Evolutionary conservation across 2,888 invertebrate genomes (phyloP).

Genomic region (Chesias legatella): DNA sequence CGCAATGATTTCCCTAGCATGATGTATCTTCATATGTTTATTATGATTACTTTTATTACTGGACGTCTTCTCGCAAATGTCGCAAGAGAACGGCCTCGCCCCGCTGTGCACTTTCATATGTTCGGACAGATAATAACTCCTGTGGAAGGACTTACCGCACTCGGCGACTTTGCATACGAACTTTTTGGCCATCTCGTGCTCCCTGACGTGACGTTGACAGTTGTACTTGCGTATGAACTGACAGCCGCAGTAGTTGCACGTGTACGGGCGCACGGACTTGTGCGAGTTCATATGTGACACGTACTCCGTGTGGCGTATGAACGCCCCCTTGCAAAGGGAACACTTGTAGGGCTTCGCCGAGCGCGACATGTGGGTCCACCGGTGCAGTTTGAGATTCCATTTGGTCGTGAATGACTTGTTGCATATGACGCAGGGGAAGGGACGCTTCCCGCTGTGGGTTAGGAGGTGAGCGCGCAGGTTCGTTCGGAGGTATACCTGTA

Average conservation of each 20-base stretch:
- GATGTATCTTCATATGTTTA: slow-evolving; percentile 93
- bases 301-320: slow-evolving; percentile 89
- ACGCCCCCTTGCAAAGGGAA: slow-evolving; percentile 90
- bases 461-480: slow-evolving; percentile 90
- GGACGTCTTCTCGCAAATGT: slow-evolving; percentile 93
- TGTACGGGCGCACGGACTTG: slow-evolving; percentile 90
- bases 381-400: slow-evolving; percentile 94
- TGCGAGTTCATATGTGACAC: slow-evolving; percentile 92
- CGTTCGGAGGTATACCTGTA: slow-evolving; percentile 86
- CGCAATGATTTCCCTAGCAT: slow-evolving; percentile 92
- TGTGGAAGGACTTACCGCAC: slow-evolving; percentile 92
- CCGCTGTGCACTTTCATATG: slow-evolving; percentile 93
- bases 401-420: slow-evolving; percentile 92
- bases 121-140: slow-evolving; percentile 92
- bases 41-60: slow-evolving; percentile 95
- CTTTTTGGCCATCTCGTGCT: slow-evolving; percentile 90
- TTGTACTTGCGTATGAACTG: slow-evolving; percentile 94
- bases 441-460: slow-evolving; percentile 88
- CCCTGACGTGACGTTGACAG: slow-evolving; percentile 89
- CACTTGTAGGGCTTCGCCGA: slow-evolving; percentile 93
- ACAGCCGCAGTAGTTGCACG: slow-evolving; percentile 94
- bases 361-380: slow-evolving; percentile 92
- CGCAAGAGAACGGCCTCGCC: slow-evolving; percentile 89
- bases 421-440: slow-evolving; percentile 90
- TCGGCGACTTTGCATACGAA: slow-evolving; percentile 86